phyloP scores from a whole-genome alignment of 2,113 vertebrate species.

The Rhea pennata region DNA sequence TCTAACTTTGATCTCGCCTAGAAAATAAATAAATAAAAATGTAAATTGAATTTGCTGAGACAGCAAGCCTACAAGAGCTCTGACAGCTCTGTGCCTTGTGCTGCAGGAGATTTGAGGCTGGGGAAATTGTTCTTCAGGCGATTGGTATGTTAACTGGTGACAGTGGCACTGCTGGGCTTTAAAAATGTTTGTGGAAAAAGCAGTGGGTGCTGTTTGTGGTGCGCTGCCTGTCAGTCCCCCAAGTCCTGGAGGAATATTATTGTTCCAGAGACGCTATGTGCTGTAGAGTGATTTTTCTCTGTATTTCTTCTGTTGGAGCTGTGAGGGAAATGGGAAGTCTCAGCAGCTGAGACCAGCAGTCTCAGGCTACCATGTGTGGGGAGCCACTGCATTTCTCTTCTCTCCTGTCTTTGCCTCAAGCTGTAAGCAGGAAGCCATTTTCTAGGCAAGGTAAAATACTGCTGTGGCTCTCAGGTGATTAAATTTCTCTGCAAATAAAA shows the following conservation, averaged over 20 bases:
- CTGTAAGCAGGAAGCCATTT: neutral
- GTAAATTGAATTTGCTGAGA: constrained; percentile 1
- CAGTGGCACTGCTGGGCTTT: neutral
- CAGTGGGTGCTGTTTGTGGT: neutral
- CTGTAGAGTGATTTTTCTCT: neutral
- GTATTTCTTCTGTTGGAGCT: neutral
- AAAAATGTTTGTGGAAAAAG: neutral
- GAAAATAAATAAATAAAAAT: neutral
- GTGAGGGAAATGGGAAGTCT: neutral
- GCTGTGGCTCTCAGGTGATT: neutral
- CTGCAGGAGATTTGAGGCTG: neutral
- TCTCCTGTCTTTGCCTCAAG: neutral
- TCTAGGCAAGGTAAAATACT: neutral
- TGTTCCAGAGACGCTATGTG: neutral
- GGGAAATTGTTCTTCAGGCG: neutral
- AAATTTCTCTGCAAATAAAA: constrained; percentile 4
- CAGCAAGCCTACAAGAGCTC: neutral
- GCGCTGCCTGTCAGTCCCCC: neutral
- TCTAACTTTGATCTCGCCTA: neutral
- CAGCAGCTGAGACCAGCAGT: neutral
- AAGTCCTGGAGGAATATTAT: neutral
- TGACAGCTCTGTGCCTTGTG: neutral
- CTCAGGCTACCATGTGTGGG: neutral
- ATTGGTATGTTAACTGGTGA: neutral
- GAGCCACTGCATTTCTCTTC: neutral